Conservation (phyloP, 1,140 invertebrate species). For the Eupristina koningsbergeri region DNA sequence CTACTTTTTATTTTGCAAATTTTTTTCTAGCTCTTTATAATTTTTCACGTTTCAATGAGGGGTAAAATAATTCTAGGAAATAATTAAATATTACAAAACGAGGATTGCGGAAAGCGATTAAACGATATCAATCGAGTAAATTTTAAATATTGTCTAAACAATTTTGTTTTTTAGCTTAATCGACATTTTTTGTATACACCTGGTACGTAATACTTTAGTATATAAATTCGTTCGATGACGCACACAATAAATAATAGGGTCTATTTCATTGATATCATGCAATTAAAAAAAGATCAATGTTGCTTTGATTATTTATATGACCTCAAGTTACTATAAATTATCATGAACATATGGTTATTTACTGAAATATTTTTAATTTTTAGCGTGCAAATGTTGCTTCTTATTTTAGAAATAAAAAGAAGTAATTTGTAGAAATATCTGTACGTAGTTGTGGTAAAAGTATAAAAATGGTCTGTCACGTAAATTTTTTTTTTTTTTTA, state of each 20-base stretch:
- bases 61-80: not conserved
- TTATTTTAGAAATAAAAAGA: too few relatives aligned
- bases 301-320: constrained; percentile 13
- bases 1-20: not conserved
- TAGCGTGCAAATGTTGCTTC: too few relatives aligned
- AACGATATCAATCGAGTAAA: not conserved
- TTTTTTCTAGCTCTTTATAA: not conserved
- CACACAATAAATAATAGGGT: too few relatives aligned
- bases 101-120: constrained; percentile 19
- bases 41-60: not conserved
- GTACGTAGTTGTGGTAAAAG: too few relatives aligned
- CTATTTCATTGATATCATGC: not conserved
- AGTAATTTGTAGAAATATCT: too few relatives aligned
- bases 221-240: not conserved
- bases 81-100: not conserved
- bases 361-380: not conserved
- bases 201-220: not conserved
- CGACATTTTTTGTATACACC: not conserved
- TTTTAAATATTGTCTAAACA: not conserved
- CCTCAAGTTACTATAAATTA: not conserved
- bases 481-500: too few relatives aligned
- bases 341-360: too few relatives aligned
- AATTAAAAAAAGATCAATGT: not conserved
- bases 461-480: too few relatives aligned
- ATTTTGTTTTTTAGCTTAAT: not conserved